Evolutionary conservation across 2,797 vertebrate genomes (phyloP), one percentile per base, ranked within the genome.

Genomic region (Pangasius sanitwongsei): DNA sequence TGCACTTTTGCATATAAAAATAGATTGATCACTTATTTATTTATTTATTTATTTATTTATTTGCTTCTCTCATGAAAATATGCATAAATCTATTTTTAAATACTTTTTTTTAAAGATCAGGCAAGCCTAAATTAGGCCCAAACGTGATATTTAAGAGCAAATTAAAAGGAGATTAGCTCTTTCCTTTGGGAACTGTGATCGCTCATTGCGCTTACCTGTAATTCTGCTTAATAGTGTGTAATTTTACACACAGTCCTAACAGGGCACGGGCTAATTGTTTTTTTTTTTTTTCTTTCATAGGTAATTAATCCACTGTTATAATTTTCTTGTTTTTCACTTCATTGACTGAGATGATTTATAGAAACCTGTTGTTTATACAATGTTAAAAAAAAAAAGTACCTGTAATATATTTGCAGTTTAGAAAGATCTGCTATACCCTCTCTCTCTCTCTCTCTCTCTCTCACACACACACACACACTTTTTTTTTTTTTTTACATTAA

Each of bases 251-350:
- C 63, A 75, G 65, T 67, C 59, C 41, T 74, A 86, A 83, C 75
- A 80, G 50, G 80, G 50, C 65, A 72, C 25, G 2, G 53, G 37
- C 37, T 85, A 72, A 87, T 82, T 72, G 85, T 82, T 69, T 90
- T 81, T 83, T 85, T 87, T 83, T 87, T 83, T 78, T 85, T 92
- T 90, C 20, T 81, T 70, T 70, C 65, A 25, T 37, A 70, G 5
- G 50, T 85, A 72, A 85, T 90, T 89, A 89, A 92, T 91, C 86
- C 87, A 86, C 34, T 87, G 65, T 87, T 83, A 57, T 69, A 87
- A 82, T 83, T 83, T 72, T 85, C 69, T 89, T 81, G 86, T 87
- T 90, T 89, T 87, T 89, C 89, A 90, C 87, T 61, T 75, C 88
- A 69, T 87, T 5, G 89, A 77, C 90, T 77, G 86, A 37, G 87